Evolutionary conservation across 2,888 invertebrate species (phyloP), one percentile per base, ranked within the genome.

Genomic region (Lasiommata megera): DNA sequence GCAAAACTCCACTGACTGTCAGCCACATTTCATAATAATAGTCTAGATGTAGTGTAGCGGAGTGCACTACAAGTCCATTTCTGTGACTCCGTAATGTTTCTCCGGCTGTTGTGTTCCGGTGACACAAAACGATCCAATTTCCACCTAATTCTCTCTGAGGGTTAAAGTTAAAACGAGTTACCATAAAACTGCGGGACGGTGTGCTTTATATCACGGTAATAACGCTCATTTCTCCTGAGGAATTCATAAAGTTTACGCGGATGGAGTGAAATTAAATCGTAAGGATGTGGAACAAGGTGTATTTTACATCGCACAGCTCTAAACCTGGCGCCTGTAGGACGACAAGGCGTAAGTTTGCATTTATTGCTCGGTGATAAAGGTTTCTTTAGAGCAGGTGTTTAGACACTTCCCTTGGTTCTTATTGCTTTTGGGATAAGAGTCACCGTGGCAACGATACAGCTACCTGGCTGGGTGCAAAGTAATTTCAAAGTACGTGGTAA

Each of bases 401-500:
- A 34, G 41, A 8, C 34, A 23, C 12, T 28, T 17, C 28, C 9
- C 16, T 29, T 46, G n/a, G 6, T 3, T 38, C 17, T 47, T 54
- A 54, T 29, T 3, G 6, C 2, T 14, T 11, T 46, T 11, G 8
- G 0, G 16, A 46, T 1, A 46, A 31, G 46, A 46, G n/a, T 44
- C 44, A 44, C 29, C 31, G 29, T 44, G 14, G 28, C 31, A 1
- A 9, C 6, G 16, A 16, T 9, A 2, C 29, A 17, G 11, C 0
- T 47, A 46, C 23, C n/a, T n/a, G 9, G 3, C 23, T 3, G 5
- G 23, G 23, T 23, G 16, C 34, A 38, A 54, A 44, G 34, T 47
- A 38, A 47, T 46, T 44, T 23, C 52, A 17, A 57, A 46, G 52
- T 57, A 46, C 29, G 29, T 46, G 46, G 38, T 46, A 40, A 57